These are phyloP conservation scores for Lepidonotus clava DNA, from an alignment of 2,888 invertebrate genomes.

Conservation along the genomic window DNA sequence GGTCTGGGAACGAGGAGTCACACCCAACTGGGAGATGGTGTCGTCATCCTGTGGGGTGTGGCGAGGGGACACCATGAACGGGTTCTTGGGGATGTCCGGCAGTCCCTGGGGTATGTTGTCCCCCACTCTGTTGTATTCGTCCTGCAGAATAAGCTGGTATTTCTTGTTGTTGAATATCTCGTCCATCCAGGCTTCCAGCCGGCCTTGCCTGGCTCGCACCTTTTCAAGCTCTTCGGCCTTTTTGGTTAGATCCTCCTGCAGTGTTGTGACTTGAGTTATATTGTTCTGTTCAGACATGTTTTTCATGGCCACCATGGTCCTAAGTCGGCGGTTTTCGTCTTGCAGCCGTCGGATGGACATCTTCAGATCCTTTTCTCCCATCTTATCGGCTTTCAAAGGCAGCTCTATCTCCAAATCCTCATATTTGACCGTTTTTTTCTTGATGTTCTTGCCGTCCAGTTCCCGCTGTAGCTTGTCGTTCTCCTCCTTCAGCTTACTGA, in stretches of 20 bases:
- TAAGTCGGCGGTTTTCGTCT: not conserved
- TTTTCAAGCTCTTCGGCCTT: not conserved
- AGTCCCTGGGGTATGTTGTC: not conserved
- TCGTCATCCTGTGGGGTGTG: not conserved
- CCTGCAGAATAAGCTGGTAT: constrained; percentile 25
- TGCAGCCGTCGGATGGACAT: not conserved
- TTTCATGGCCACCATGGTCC: constrained; percentile 19
- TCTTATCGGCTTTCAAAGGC: not conserved
- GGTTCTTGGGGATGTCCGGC: not conserved
- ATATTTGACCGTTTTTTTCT: not conserved
- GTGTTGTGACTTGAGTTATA: not conserved
- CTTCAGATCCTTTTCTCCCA: constrained; percentile 20
- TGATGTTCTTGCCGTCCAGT: no score
- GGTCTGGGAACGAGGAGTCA: not conserved
- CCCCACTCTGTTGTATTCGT: not conserved
- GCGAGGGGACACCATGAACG: not conserved
- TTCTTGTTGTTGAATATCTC: constrained; percentile 41
- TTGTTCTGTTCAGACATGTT: constrained; percentile 25
- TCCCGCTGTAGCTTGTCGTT: no score
- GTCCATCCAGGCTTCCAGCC: constrained; percentile 11
- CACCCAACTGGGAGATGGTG: no score
- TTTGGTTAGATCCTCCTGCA: not conserved
- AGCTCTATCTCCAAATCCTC: not conserved
- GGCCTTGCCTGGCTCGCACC: not conserved
- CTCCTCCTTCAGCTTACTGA: not conserved